A percentile compares a stretch with the other conserved stretches of the same genome.
Conservation (phyloP, 1,140 invertebrate genomes). For the Chrysopa pallens region DNA sequence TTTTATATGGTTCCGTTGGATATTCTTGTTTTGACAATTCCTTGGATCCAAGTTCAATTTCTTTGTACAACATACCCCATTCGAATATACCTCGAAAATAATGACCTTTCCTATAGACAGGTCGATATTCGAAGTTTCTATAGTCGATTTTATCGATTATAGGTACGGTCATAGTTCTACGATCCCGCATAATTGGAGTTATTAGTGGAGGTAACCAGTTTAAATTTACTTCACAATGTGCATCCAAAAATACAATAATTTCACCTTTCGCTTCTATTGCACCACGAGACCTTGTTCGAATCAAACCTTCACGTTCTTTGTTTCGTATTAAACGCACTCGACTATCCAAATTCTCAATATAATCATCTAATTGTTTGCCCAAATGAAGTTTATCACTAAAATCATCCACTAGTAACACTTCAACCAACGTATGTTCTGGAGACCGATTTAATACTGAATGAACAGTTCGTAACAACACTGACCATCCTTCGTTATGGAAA, state of each 20-base stretch:
- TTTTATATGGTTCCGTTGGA: constrained; percentile 82
- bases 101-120: constrained; percentile 69
- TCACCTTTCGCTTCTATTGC: constrained; percentile 88
- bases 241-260: constrained; percentile 95
- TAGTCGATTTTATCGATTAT: constrained; percentile 96
- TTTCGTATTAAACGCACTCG: constrained; percentile 82
- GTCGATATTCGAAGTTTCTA: constrained; percentile 82
- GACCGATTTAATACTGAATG: constrained; percentile 89
- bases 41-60: constrained; percentile 76
- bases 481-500: constrained; percentile 97
- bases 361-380: constrained; percentile 73
- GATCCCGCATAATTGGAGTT: constrained; percentile 79
- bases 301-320: constrained; percentile 71
- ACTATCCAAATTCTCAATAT: constrained; percentile 70
- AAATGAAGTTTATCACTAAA: constrained; percentile 92
- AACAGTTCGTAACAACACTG: constrained; percentile 87
- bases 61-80: constrained; percentile 99
- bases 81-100: constrained; percentile 91
- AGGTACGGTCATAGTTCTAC: constrained; percentile 89
- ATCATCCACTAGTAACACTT: constrained; percentile 96
- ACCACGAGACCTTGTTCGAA: constrained; percentile 77
- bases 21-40: constrained; percentile 61
- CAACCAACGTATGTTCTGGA: constrained; percentile 77
- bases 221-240: constrained; percentile 78
- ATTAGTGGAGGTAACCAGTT: constrained; percentile 95